Base-by-base conservation (phyloP, 2,888 invertebrate genomes). In the Argyresthia albistria region DNA sequence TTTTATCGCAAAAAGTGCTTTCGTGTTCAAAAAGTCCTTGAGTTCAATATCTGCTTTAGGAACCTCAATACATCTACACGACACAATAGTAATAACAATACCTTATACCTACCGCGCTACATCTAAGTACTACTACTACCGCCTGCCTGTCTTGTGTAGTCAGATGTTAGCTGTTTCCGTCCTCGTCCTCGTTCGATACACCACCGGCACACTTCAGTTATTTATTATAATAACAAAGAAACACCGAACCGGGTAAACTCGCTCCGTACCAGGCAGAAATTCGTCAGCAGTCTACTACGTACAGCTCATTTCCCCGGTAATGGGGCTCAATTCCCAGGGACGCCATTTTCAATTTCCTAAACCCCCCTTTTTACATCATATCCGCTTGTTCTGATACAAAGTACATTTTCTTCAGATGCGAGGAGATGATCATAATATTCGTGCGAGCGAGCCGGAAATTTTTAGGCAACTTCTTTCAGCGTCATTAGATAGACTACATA, bases 291-390 rank as follows among this genome's bases (percentile, higher is more conserved):
- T 76, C 74, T 76, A 80, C 25, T 25, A 2, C 25, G 25, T 25
- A 79, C 83, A 80, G 67, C 83, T 82, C 80, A 83, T 83, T 83
- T 83, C 83, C 83, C 74, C 73, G 73, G 82, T 82, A 81, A 83
- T 83, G 77, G 80, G 74, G 78, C 81, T 80, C 80, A 79, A 81
- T 76, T 80, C 80, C 81, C 10, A 10, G 78, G 70, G 74, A 76
- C 80, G 73, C 79, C 82, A 80, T 82, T 83, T 83, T 83, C 83
- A 82, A 83, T 83, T 82, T 82, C 82, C 81, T 78, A 77, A 77
- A 76, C 77, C 35, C 25, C 46, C 25, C 45, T 80, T 79, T 77
- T 69, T 73, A 67, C 66, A 73, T 80, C 73, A 78, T 72, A 70
- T 71, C 76, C 73, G 73, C 46, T 46, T 46, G 25, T 35, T 46